These are phyloP conservation scores for Trichoplusia ni DNA, from an alignment of 1,140 invertebrate genomes.

Conservation along the genomic window DNA sequence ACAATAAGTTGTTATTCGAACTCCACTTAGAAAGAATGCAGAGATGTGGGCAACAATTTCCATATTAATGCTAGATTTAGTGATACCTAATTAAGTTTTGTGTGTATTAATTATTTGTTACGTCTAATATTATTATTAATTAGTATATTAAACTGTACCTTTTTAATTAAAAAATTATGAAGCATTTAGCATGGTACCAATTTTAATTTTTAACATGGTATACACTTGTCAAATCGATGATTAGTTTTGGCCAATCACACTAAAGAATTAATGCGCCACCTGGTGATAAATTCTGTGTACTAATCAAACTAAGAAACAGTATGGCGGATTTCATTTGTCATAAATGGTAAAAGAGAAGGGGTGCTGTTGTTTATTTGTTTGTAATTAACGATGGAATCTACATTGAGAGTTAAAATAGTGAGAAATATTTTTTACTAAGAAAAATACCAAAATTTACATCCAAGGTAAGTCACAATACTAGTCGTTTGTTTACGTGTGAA, in stretches of 20 bases:
- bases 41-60: constrained; percentile 77
- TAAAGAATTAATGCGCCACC: constrained; percentile 55
- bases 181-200: constrained; percentile 26
- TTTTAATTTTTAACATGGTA: constrained; percentile 30
- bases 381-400: constrained; percentile 38
- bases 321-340: constrained; percentile 78
- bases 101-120: constrained; percentile 54
- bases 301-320: constrained; percentile 68
- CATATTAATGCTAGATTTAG: constrained; percentile 59
- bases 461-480: constrained; percentile 52
- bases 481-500: constrained; percentile 58
- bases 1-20: constrained; percentile 80
- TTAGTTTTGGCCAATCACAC: constrained; percentile 40
- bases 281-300: constrained; percentile 60
- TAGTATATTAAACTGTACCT: constrained; percentile 47
- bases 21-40: constrained; percentile 80
- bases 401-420: constrained; percentile 19
- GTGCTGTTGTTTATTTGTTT: constrained; percentile 59
- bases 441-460: constrained; percentile 28
- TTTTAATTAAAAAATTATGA: not conserved
- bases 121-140: constrained; percentile 43
- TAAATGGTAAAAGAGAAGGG: constrained; percentile 57
- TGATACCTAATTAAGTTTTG: constrained; percentile 38
- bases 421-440: not conserved
- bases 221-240: constrained; percentile 23